A percentile compares a stretch with the other conserved stretches of the same genome.
These are phyloP conservation scores for Heterodera carotae DNA, from an alignment of 1,140 invertebrate genomes.

Conservation along the genomic window DNA sequence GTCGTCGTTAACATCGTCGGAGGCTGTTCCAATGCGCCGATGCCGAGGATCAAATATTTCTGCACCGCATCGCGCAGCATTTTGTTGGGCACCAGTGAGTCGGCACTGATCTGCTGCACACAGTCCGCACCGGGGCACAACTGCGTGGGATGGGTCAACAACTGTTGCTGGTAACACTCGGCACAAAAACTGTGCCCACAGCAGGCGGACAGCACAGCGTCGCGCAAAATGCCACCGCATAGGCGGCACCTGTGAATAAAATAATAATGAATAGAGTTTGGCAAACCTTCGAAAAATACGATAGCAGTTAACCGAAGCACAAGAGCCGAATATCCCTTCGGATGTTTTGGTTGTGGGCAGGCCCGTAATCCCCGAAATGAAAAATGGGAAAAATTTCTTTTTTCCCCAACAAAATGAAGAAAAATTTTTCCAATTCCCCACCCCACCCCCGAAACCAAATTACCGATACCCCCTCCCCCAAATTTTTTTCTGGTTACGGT, in stretches of 20 bases:
- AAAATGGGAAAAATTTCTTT: no score
- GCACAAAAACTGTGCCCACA: conserved; percentile 97
- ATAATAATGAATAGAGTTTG: neutral
- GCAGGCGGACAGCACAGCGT: conserved; percentile 94
- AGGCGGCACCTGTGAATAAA: conserved; percentile 75
- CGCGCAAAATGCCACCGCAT: conserved; percentile 87
- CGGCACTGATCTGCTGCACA: conserved; percentile 85
- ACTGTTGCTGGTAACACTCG: conserved; percentile 76
- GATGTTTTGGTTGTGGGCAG: no score
- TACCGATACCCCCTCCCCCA: no score
- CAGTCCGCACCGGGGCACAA: conserved; percentile 82
- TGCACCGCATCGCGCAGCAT: conserved; percentile 51
- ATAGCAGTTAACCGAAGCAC: no score
- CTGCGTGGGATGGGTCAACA: conserved; percentile 82
- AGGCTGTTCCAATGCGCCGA: neutral
- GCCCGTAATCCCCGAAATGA: no score
- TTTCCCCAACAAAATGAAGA: no score
- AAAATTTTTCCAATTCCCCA: no score
- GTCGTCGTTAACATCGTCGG: neutral
- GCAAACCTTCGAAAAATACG: no score
- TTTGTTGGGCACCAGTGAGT: conserved; percentile 84
- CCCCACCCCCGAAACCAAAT: no score
- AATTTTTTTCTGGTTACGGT: no score
- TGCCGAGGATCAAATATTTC: conserved; percentile 36
- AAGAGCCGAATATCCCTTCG: no score